These are phyloP conservation scores for Macaria liturata DNA, from an alignment of 2,888 invertebrate species.

Conservation along the genomic window DNA sequence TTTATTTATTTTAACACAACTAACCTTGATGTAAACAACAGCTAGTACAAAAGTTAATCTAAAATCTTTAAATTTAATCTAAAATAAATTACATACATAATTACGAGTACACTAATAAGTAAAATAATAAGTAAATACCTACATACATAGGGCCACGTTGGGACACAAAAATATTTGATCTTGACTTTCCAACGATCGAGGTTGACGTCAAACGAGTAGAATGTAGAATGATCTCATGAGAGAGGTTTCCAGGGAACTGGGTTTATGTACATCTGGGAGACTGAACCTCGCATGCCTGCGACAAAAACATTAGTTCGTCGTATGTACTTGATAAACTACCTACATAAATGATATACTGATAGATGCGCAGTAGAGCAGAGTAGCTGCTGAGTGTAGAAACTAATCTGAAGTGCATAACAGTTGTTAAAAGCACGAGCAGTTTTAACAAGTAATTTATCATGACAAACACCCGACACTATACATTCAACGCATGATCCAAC, in stretches of 20 bases:
- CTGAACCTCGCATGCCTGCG: constrained; percentile 85
- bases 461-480: too few relatives aligned
- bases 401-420: too few relatives aligned
- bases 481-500: too few relatives aligned
- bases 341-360: too few relatives aligned
- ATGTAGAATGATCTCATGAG: constrained; percentile 42
- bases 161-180: constrained; percentile 29
- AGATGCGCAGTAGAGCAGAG: too few relatives aligned
- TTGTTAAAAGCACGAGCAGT: too few relatives aligned
- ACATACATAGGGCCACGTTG: constrained; percentile 18
- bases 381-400: too few relatives aligned
- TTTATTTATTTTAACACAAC: constrained; percentile 43
- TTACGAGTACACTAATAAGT: constrained; percentile 32
- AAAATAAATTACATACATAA: constrained; percentile 51
- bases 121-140: constrained; percentile 29
- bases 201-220: not conserved
- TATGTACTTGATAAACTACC: too few relatives aligned
- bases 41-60: constrained; percentile 51
- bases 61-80: constrained; percentile 60
- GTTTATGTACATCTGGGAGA: constrained; percentile 85
- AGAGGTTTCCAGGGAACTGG: constrained; percentile 85
- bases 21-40: constrained; percentile 38
- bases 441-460: too few relatives aligned
- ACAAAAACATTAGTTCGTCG: too few relatives aligned
- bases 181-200: constrained; percentile 28